Base-by-base conservation (phyloP, 1,140 invertebrate genomes). In the Drosophila bocqueti region DNA sequence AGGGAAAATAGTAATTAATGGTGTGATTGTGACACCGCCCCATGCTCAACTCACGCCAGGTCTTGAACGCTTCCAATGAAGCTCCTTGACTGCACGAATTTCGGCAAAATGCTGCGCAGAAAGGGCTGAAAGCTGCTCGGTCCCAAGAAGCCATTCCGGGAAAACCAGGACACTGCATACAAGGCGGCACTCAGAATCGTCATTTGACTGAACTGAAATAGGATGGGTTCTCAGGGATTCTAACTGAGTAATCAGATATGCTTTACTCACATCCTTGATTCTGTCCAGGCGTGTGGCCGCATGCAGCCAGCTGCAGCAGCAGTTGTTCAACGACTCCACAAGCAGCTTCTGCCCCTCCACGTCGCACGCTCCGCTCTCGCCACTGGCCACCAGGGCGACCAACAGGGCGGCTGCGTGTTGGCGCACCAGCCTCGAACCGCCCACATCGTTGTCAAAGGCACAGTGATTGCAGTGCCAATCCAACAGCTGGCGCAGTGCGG, bases 401-500 rank as follows among this genome's bases (percentile, higher is more conserved):
- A 93, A 24, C 54, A 93, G 61, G 21, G 92, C 85, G 43, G 92
- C 74, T 79, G 91, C 92, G 90, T 93, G 92, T 59, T 93, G 92
- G 3, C 91, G 80, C 47, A 93, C 79, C 18, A 93, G 54, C 46
- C 74, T 71, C 38, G 92, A 76, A 55, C 85, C 82, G 73, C 89
- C 91, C 64, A 86, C 66, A 52, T 89, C 84, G 15, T 18, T 34
- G 15, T 18, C 52, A 49, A 91, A 91, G 61, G 81, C 65, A 50
- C 91, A 78, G 81, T 93, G 76, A 85, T 93, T 92, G 62, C 72
- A 82, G 58, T 93, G 91, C 92, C 92, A 93, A 50, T 93, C 92
- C 34, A 93, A 62, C 66, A 92, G 80, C 55, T 92, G 91, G 21
- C 89, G 79, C 31, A 93, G 65, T 24, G 92, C 91, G 50, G 91